These are phyloP conservation scores for Hylomyscus alleni DNA, from an alignment of 2,797 vertebrate genomes.

Conservation along the genomic window DNA sequence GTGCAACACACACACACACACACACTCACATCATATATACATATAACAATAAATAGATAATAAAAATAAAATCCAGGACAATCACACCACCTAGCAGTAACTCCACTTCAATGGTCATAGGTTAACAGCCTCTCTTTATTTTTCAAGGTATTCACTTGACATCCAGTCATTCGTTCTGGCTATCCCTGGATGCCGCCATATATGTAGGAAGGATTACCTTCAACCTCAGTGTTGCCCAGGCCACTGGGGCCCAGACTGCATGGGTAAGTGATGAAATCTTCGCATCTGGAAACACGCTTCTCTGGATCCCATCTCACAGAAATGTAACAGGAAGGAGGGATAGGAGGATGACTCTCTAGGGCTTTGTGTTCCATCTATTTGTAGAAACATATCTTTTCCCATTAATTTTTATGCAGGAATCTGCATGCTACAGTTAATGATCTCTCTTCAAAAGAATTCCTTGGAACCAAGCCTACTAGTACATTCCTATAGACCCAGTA, in stretches of 20 bases:
- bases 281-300: neutral
- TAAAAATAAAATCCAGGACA: neutral
- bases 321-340: neutral
- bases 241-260: conserved; percentile 94
- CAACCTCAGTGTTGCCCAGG: conserved; percentile 93
- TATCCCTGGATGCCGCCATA: conserved; percentile 92
- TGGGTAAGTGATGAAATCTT: conserved; percentile 88
- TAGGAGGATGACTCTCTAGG: conserved; percentile 27
- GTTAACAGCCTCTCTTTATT: conserved; percentile 45
- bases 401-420: conserved; percentile 54
- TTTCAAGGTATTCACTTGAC: conserved; percentile 87
- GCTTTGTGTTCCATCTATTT: neutral
- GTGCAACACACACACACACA: neutral
- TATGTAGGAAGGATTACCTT: conserved; percentile 89
- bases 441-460: conserved; percentile 13
- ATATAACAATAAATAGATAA: neutral
- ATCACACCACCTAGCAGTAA: neutral
- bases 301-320: neutral
- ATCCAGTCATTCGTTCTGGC: conserved; percentile 71
- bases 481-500: neutral
- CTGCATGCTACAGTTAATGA: neutral
- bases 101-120: neutral
- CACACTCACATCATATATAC: no score
- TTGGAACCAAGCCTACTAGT: neutral
- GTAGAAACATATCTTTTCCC: neutral